Evolutionary conservation across 2,113 vertebrate genomes (phyloP), one percentile per base, ranked within the genome.

Genomic region (Andinoacara biseriatus): DNA sequence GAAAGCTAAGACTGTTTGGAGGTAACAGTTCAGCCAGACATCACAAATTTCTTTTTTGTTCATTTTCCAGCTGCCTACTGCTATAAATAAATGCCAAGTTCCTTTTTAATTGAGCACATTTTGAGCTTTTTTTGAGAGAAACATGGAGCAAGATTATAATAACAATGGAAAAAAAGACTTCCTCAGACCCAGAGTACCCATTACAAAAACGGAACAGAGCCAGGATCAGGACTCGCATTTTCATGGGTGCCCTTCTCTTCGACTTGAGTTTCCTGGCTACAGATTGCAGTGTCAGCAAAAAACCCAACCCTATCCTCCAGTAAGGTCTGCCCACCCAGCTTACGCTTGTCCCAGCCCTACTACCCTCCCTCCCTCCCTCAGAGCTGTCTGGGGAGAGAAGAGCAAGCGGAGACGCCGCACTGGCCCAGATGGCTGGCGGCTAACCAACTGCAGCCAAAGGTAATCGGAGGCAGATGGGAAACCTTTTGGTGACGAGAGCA

Each of bases 381-480:
- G 86, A 86, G 85, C 78, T 60, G 92, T 92, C 90, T 93, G 92
- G 84, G 88, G 86, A 90, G 80, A 87, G 87, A 61, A 89, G 84
- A 90, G 90, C 77, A 31, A 91, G 87, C 35, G 69, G 91, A 95
- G 91, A 95, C 87, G 85, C 90, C 92, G 93, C 91, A 91, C 89
- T 86, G 91, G 93, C 91, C 93, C 94, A 93, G 95, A 94, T 94
- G 94, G 91, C 94, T 95, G 95, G 94, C 93, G 56, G 84, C 81
- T 81, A 91, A 95, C 95, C 95, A 95, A 96, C 89, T 95, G 90
- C 91, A 95, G 93, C 92, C 94, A 95, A 95, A 95, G 94, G 94
- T 96, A 96, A 96, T 95, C 94, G 93, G 93, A 93, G 94, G 94
- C 95, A 96, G 94, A 95, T 95, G 95, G 93, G 90, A 94, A 95